Percentiles rank a stretch among this genome's conserved stretches.
Evolutionary conservation across 1,140 invertebrate genomes (phyloP).

Genomic region (Drosophila simulans): DNA sequence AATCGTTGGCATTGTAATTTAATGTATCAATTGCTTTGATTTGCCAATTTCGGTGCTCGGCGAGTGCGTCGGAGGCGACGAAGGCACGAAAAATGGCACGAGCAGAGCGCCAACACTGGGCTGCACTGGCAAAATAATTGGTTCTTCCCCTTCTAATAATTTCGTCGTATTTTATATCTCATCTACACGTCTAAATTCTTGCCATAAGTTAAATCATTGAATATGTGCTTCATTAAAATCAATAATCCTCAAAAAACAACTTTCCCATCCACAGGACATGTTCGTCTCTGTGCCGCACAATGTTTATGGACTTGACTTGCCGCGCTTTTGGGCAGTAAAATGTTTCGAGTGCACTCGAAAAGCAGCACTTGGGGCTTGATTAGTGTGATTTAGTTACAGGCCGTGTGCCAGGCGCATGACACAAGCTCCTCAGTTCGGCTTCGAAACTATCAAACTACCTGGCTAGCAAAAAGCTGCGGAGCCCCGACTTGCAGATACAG

Average conservation of each 20-base stretch:
- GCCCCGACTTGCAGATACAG: conserved; percentile 22
- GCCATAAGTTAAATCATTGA: not conserved
- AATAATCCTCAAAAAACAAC: conserved; percentile 1
- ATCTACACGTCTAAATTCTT: no score
- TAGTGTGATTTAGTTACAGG: conserved; percentile 83
- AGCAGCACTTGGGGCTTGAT: conserved; percentile 78
- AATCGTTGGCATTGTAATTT: conserved; percentile 83
- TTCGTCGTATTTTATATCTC: no score
- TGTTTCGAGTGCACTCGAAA: conserved; percentile 42
- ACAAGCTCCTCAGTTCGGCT: conserved; percentile 43
- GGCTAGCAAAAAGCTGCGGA: conserved; percentile 8
- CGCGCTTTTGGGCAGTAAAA: conserved; percentile 21
- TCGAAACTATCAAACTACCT: not conserved
- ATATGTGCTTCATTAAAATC: not conserved
- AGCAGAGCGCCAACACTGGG: conserved; percentile 42
- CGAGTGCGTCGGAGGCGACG: conserved; percentile 68
- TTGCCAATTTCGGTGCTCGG: conserved; percentile 76
- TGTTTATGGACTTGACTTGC: conserved; percentile 20
- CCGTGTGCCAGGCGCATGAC: conserved; percentile 81
- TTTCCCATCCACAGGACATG: conserved; percentile 26
- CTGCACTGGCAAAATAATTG: conserved; percentile 3
- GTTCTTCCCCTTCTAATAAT: no score
- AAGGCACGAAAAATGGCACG: conserved; percentile 63
- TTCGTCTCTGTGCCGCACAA: conserved; percentile 1
- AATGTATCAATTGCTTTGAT: conserved; percentile 84